These are phyloP conservation scores for Chrysotoxum bicinctum DNA, from an alignment of 2,888 invertebrate genomes.

Conservation along the genomic window DNA sequence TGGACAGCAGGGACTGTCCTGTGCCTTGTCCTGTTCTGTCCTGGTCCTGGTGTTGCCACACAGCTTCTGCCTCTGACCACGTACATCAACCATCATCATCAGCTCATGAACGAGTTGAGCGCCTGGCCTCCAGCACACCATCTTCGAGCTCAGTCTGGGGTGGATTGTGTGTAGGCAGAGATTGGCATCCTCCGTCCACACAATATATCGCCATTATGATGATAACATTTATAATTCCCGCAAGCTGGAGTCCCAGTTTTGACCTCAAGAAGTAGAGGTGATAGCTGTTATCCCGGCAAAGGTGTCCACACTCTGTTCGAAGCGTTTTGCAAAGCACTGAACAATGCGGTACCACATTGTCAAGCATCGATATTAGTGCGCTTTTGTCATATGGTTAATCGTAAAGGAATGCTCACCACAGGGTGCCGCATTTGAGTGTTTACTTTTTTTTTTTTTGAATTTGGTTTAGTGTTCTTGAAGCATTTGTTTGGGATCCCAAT, in stretches of 20 bases:
- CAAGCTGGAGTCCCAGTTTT: conserved; percentile 64
- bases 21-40: neutral
- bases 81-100: conserved; percentile 70
- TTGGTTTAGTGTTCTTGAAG: neutral
- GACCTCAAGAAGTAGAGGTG: conserved; percentile 64
- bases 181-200: conserved; percentile 71
- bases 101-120: conserved; percentile 17
- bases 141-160: neutral
- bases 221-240: conserved; percentile 72
- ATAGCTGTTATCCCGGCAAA: conserved; percentile 69
- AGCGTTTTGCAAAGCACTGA: conserved; percentile 48
- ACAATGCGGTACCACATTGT: conserved; percentile 72
- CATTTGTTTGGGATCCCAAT: conserved; percentile 11
- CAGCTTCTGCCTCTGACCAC: conserved; percentile 68
- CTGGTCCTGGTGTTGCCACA: conserved; percentile 41
- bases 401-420: conserved; percentile 68
- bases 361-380: conserved; percentile 69
- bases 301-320: conserved; percentile 67
- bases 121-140: conserved; percentile 27
- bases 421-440: conserved; percentile 57
- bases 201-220: conserved; percentile 71
- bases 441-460: conserved; percentile 11
- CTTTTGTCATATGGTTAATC: conserved; percentile 72
- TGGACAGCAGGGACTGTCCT: conserved; percentile 40
- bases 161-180: conserved; percentile 69